Base-by-base conservation (phyloP, 2,888 invertebrate genomes). In the Cerastis rubricosa region DNA sequence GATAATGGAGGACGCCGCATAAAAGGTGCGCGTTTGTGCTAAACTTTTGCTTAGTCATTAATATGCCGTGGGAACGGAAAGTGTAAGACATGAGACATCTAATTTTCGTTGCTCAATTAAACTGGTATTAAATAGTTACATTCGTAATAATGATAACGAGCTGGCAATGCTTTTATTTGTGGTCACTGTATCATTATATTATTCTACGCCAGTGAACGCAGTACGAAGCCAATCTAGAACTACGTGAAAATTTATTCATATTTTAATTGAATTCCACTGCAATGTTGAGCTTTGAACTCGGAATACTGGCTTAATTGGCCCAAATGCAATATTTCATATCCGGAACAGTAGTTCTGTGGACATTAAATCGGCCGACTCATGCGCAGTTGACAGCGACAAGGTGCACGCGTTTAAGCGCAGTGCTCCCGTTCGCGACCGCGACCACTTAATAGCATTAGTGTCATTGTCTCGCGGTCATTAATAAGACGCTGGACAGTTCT, bases 11-110 rank as follows among this genome's bases (percentile, higher is more conserved):
- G 90, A 91, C 90, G 89, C 91, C 89, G 91, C 94, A 93, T 95
- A 95, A 95, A 95, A 95, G 95, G 94, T 93, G 91, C 90, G 91
- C 83, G 87, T 91, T 93, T 93, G 91, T 88, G 91, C 93, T 92
- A 91, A 93, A 94, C 90, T 95, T 95, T 93, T 94, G 96, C 93
- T 93, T 92, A 94, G 96, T 96, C 96, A 96, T 96, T 94, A 94
- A 94, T 95, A 90, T 90, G 91, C 91, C 96, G 96, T 96, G 96
- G 94, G 96, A 96, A 94, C 90, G 75, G 89, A 85, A 83, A 81
- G 85, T 87, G 71, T 85, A 69, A 70, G 78, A 84, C 75, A 81
- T 71, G 78, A 86, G 81, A 83, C 87, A 84, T 76, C 75, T 81
- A 85, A 78, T 85, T 89, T 89, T 83, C 76, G 81, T 83, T 83